Base-by-base conservation (phyloP, 1,140 invertebrate genomes). In the Tetramorium parvispinum region DNA sequence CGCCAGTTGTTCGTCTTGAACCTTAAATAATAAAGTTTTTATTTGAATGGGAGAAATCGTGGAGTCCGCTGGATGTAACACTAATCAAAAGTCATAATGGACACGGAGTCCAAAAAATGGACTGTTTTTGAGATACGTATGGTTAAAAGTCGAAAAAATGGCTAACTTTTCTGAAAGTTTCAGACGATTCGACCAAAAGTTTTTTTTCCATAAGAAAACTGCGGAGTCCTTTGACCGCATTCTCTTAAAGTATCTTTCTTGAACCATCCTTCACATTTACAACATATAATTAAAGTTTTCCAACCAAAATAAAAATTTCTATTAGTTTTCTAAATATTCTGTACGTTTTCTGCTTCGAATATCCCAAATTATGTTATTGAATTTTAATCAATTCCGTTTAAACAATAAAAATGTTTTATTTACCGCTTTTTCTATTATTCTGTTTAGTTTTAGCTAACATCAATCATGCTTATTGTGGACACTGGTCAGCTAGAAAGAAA, bases 391-490 rank as follows among this genome's bases (percentile, higher is more conserved):
- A 10, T 40, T 1, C 8, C 1, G 37, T 68, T 13, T 68, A 43
- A 68, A 43, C 8, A 40, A 10, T 43, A 66, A 32, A 32, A 32
- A 40, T 13, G 24, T 68, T 10, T 5, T 16, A 2, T 24, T 43
- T 11, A 8, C 6, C 10, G 18, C 6, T 24, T 46, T 32, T 7
- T 32, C 21, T 32, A 51, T n/a, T 51, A 18, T 4, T 71, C 32
- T 71, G 5, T n/a, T 32, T 18, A 5, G 13, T n/a, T 53, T 4
- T 49, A 49, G 51, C 2, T 49, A 24, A 49, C 7, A 73, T 73
- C 32, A 32, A 24, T 85, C 27, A 92, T 61, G 85, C 94, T 95
- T 92, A 96, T 96, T 51, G n/a, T 0, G 87, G 85, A 37, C 91
- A 92, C 0, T 89, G 59, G 0, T 91, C 87, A 8, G 57, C 1